A percentile compares a stretch with the other conserved stretches of the same genome.
Evolutionary conservation across 2,113 vertebrate species (phyloP).

Genomic region (Tenrec ecaudatus): DNA sequence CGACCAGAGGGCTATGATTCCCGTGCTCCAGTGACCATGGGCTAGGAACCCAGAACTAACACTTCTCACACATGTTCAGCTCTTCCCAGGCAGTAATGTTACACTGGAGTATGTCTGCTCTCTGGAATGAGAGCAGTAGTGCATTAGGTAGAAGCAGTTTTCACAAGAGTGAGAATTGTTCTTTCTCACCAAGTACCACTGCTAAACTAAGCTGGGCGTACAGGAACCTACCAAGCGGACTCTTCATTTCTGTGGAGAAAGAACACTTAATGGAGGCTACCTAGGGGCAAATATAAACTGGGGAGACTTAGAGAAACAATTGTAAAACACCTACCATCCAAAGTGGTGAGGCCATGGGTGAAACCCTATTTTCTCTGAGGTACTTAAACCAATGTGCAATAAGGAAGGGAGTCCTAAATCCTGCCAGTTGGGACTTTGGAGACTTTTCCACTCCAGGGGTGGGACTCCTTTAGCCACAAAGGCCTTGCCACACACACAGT

Average conservation of each 20-base stretch:
- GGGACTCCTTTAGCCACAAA: constrained; percentile 5
- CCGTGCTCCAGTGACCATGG: not conserved
- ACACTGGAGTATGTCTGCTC: not conserved
- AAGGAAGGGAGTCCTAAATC: not conserved
- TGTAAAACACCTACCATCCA: not conserved
- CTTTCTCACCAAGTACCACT: not conserved
- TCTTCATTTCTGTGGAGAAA: constrained; percentile 50
- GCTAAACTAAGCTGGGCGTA: not conserved
- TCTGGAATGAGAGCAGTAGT: not conserved
- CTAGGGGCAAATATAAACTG: not conserved
- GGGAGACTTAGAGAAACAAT: not conserved
- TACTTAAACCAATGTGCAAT: not conserved
- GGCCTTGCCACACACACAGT: not conserved
- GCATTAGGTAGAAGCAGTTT: not conserved
- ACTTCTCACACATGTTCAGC: not conserved
- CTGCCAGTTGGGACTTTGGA: not conserved
- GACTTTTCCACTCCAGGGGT: not conserved
- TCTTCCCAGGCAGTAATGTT: not conserved
- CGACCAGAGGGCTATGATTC: not conserved
- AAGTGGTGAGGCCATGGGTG: not conserved
- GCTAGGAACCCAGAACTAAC: constrained; percentile 45
- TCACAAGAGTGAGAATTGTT: not conserved
- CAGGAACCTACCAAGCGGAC: not conserved
- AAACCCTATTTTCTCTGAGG: not conserved
- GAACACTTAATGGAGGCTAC: not conserved